These are phyloP conservation scores for Ranitomeya variabilis DNA, from an alignment of 2,113 vertebrate species.

Conservation along the genomic window DNA sequence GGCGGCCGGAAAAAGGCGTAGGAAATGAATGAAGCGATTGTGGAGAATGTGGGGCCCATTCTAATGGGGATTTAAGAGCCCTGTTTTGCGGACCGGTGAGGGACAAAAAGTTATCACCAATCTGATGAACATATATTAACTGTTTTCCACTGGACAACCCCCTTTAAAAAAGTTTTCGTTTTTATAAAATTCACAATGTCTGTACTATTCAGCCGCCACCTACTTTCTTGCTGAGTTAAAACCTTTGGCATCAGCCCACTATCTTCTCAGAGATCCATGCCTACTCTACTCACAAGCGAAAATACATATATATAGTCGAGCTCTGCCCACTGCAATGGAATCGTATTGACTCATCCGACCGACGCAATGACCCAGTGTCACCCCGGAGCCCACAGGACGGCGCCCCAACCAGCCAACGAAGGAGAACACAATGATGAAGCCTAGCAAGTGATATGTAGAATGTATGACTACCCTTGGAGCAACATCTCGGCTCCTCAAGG, in stretches of 20 bases:
- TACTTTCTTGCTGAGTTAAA: neutral
- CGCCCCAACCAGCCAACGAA: neutral
- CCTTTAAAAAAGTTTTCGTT: too few relatives aligned
- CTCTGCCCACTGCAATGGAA: slow-evolving; percentile 5
- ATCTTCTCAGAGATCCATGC: neutral
- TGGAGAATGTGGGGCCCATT: too few relatives aligned
- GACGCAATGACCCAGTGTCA: neutral
- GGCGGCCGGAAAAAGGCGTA: too few relatives aligned
- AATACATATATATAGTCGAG: neutral
- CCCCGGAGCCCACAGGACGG: neutral
- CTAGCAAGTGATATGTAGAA: neutral
- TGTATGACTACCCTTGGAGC: neutral
- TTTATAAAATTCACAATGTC: too few relatives aligned
- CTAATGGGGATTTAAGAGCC: too few relatives aligned
- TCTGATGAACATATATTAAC: too few relatives aligned
- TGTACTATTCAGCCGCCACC: neutral
- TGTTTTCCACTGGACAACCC: too few relatives aligned
- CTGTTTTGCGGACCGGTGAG: too few relatives aligned
- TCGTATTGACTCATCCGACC: neutral
- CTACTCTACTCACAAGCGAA: neutral
- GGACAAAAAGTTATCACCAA: too few relatives aligned
- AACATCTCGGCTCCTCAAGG: neutral
- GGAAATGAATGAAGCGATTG: too few relatives aligned
- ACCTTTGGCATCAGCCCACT: neutral
- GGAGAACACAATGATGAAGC: neutral